A percentile compares a stretch with the other conserved stretches of the same genome.
Conservation (phyloP, 1,140 invertebrate genomes). For the Holcopasites calliopsidis region DNA sequence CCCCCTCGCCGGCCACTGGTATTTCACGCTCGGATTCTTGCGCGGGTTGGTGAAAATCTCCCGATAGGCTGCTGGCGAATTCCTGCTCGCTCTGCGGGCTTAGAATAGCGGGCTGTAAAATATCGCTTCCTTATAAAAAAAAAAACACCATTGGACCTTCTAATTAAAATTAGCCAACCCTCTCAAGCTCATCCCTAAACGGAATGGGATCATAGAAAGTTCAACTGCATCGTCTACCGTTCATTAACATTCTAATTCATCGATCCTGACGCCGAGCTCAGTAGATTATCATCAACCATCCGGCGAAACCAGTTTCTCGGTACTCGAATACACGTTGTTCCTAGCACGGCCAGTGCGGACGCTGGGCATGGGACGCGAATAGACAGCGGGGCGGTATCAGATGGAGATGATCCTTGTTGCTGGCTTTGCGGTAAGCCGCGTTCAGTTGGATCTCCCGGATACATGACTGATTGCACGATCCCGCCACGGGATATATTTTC, state of each 20-base stretch:
- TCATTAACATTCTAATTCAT: conserved; percentile 11
- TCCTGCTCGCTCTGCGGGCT: no score
- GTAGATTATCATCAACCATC: background rate
- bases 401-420: conserved; percentile 40
- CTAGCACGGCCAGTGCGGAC: no score
- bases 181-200: no score
- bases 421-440: conserved; percentile 33
- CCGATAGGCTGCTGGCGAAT: background rate
- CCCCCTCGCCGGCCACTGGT: background rate
- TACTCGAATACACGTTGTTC: conserved; percentile 6
- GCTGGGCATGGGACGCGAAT: background rate
- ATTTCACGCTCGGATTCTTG: conserved; percentile 7
- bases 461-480: conserved; percentile 25
- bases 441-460: conserved; percentile 23
- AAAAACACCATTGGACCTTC: no score
- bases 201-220: no score
- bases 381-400: conserved; percentile 37
- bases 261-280: background rate
- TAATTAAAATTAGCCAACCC: no score
- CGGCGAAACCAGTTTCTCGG: background rate
- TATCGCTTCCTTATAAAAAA: no score
- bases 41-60: background rate
- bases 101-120: no score
- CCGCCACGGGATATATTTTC: conserved; percentile 18
- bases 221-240: background rate